phyloP scores from a whole-genome alignment of 2,113 vertebrate genomes.

The Sarotherodon lohbergeri region DNA sequence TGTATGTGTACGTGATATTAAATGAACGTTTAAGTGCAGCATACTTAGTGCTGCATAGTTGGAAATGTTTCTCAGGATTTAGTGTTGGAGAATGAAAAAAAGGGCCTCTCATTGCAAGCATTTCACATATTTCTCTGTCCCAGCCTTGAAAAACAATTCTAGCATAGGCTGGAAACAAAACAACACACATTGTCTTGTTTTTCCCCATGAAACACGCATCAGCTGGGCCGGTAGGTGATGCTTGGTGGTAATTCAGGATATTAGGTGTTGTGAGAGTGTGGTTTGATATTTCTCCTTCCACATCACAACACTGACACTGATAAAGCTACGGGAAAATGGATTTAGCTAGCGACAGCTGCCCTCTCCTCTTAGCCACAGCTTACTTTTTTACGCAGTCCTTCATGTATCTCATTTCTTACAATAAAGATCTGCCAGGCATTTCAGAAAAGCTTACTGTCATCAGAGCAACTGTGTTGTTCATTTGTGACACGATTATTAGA shows the following conservation, averaged over 20 bases:
- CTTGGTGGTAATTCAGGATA: constrained; percentile 2
- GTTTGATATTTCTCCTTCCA: not conserved
- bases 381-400: not conserved
- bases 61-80: not conserved
- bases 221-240: not conserved
- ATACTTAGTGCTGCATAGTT: not conserved
- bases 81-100: not conserved
- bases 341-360: not conserved
- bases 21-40: not conserved
- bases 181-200: not conserved
- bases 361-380: not conserved
- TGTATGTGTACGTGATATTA: not conserved
- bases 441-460: not conserved
- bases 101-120: not conserved
- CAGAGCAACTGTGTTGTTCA: not conserved
- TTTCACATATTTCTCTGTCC: constrained; percentile 14
- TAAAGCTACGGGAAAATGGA: not conserved
- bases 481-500: not conserved
- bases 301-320: not conserved
- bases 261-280: not conserved
- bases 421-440: not conserved
- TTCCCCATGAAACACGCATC: not conserved
- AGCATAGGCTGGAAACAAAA: not conserved
- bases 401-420: not conserved
- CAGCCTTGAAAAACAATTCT: not conserved